A percentile compares a stretch with the other conserved stretches of the same genome.
phyloP scores from a whole-genome alignment of 2,113 vertebrate genomes.

The Tyto alba region DNA sequence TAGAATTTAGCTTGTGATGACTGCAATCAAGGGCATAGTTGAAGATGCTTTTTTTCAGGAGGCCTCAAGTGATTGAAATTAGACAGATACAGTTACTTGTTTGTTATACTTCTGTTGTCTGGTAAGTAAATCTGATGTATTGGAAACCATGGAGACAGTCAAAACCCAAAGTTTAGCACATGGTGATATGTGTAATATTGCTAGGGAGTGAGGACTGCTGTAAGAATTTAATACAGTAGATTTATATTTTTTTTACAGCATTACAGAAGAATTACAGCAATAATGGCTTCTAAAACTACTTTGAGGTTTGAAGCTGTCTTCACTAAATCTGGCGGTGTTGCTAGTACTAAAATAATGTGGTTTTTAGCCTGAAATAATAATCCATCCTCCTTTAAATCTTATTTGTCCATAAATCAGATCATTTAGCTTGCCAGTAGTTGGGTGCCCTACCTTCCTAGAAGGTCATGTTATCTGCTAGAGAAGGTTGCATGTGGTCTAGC shows the following conservation, averaged over 20 bases:
- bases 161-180: background rate
- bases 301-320: background rate
- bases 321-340: background rate
- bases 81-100: background rate
- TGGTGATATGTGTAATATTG: background rate
- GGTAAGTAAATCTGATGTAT: background rate
- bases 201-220: background rate
- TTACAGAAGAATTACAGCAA: background rate
- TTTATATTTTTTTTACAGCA: no score
- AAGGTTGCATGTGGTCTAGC: background rate
- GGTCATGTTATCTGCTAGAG: background rate
- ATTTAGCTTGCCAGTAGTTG: background rate
- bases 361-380: background rate
- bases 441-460: background rate
- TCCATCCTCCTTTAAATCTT: background rate
- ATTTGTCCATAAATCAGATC: background rate
- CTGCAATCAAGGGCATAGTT: background rate
- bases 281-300: background rate
- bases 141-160: background rate
- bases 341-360: background rate
- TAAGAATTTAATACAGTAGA: background rate
- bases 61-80: background rate
- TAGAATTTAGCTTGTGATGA: background rate
- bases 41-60: background rate
- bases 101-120: background rate